Evolutionary conservation across 2,888 invertebrate genomes (phyloP).

Genomic region (Eristalis arbustorum): DNA sequence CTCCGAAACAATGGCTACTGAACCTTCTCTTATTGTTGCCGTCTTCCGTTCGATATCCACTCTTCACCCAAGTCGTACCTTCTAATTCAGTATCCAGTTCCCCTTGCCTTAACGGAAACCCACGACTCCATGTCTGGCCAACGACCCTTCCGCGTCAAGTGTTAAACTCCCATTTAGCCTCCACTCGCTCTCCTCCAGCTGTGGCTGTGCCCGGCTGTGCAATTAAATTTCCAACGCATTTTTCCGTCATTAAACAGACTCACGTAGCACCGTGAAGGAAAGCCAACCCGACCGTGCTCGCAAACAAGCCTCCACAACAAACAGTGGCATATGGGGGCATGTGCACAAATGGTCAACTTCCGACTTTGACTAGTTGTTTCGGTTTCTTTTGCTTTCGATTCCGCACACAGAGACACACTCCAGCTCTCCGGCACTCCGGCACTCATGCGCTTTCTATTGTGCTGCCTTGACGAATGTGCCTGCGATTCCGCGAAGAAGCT

Average conservation of each 20-base stretch:
- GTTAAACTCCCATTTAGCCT: conserved; percentile 42
- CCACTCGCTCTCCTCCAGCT: conserved; percentile 7
- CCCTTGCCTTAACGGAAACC: conserved; percentile 20
- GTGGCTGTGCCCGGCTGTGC: not conserved
- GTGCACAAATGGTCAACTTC: conserved; percentile 58
- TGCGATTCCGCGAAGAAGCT: not conserved
- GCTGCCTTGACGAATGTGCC: not conserved
- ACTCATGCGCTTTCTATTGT: not conserved
- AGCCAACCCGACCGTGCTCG: conserved; percentile 37
- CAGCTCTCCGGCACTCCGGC: too few relatives aligned
- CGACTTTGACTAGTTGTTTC: conserved; percentile 45
- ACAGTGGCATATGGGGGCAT: conserved; percentile 59
- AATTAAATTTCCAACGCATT: conserved; percentile 55
- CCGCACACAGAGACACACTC: conserved; percentile 37
- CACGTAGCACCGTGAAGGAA: conserved; percentile 32
- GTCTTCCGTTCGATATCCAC: not conserved
- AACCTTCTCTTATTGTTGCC: not conserved
- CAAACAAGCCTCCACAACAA: conserved; percentile 35
- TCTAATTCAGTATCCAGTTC: too few relatives aligned
- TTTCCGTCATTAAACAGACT: conserved; percentile 35
- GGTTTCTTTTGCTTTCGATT: conserved; percentile 19
- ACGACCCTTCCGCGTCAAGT: conserved; percentile 16
- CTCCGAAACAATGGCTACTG: too few relatives aligned
- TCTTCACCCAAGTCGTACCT: too few relatives aligned
- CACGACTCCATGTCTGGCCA: conserved; percentile 21